Evolutionary conservation across 2,113 vertebrate genomes (phyloP).

Genomic region (Sapajus apella): DNA sequence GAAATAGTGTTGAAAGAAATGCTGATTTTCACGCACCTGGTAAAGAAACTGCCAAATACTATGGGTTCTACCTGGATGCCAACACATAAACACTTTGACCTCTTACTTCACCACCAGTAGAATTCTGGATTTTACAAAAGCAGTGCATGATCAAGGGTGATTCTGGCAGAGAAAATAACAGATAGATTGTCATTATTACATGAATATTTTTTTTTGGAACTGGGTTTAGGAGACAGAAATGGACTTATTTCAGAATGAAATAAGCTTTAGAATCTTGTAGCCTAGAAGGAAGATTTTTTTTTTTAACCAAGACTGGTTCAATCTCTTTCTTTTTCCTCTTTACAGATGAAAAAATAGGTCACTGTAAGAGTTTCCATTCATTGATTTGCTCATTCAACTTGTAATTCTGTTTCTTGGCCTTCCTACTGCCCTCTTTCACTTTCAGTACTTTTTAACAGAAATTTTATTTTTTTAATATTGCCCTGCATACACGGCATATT

Average conservation of each 20-base stretch:
- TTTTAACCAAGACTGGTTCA: neutral
- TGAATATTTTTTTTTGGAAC: neutral
- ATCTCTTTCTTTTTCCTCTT: neutral
- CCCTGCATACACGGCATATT: neutral
- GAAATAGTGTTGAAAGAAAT: neutral
- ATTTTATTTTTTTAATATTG: neutral
- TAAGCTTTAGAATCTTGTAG: neutral
- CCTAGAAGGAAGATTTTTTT: neutral
- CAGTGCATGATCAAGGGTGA: neutral
- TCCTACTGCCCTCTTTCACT: neutral
- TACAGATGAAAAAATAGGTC: constrained; percentile 47
- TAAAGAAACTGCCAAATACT: neutral
- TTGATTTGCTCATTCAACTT: constrained; percentile 20
- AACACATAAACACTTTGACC: neutral
- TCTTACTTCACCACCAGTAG: neutral
- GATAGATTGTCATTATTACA: neutral
- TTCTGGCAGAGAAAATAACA: neutral
- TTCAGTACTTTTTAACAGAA: constrained; percentile 7
- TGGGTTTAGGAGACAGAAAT: constrained; percentile 32
- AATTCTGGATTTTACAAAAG: neutral
- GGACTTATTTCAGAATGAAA: neutral
- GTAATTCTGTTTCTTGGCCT: neutral
- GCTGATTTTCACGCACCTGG: neutral
- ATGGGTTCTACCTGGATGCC: neutral
- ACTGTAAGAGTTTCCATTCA: constrained; percentile 17